Percentiles rank a stretch among this genome's conserved stretches.
phyloP scores from a whole-genome alignment of 2,888 invertebrate species.

The Drosophila vallismaia region DNA sequence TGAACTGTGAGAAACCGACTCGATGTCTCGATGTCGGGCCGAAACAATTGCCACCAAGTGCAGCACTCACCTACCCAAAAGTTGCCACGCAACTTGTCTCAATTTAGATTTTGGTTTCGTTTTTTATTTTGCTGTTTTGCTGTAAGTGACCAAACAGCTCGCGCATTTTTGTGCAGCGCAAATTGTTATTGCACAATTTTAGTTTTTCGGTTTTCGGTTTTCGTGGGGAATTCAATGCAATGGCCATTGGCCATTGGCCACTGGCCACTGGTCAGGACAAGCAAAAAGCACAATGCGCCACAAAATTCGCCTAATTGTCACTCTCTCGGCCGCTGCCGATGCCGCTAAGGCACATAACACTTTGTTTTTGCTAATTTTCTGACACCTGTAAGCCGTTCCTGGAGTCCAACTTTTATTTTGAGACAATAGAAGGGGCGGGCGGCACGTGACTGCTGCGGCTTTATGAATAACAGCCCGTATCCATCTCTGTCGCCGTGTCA shows the following conservation, averaged over 20 bases:
- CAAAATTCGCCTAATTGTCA: constrained; percentile 76
- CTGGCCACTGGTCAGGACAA: constrained; percentile 39
- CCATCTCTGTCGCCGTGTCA: background rate
- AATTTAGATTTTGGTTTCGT: constrained; percentile 10
- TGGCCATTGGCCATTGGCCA: constrained; percentile 53
- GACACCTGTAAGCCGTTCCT: constrained; percentile 41
- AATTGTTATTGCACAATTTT: constrained; percentile 82
- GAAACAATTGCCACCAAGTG: constrained; percentile 37
- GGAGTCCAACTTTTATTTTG: constrained; percentile 15
- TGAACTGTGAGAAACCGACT: constrained; percentile 72
- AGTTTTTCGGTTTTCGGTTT: constrained; percentile 3
- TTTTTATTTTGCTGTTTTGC: constrained; percentile 10
- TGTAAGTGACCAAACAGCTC: constrained; percentile 62
- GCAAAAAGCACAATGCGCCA: constrained; percentile 54
- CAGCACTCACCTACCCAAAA: constrained; percentile 38
- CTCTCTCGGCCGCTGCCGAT: constrained; percentile 44
- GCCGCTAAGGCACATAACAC: constrained; percentile 72
- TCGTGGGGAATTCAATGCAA: background rate
- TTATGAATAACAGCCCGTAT: background rate
- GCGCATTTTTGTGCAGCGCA: constrained; percentile 80
- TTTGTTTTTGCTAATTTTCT: constrained; percentile 73
- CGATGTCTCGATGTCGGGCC: constrained; percentile 40
- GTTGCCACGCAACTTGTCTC: constrained; percentile 50
- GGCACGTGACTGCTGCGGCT: constrained; percentile 36
- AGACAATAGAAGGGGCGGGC: constrained; percentile 13